Evolutionary conservation across 1,140 invertebrate genomes (phyloP), one percentile per base, ranked within the genome.

Genomic region (Oreohelix idahoensis): DNA sequence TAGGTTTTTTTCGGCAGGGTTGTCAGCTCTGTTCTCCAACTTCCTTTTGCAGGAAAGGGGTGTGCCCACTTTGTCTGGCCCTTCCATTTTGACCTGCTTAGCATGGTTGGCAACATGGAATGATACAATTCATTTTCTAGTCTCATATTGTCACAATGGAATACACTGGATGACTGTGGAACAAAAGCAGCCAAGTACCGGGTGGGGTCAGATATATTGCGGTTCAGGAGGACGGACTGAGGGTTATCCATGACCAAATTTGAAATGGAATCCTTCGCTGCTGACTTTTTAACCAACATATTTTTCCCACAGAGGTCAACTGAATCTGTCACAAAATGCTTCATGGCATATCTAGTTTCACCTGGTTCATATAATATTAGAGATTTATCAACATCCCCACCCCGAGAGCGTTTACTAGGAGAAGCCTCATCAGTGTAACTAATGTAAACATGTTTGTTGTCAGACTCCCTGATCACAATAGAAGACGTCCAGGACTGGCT

Each of bases 381-480:
- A 26, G n/a, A 45, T 42, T 71, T 29, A 36, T 66, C 26, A 35
- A 23, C 53, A 2, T 58, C 53, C 10, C 4, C 2, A 1, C 36
- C 29, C 32, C 75, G 42, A 77, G 26, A 15, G 26, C 23, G 29
- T 38, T 69, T 35, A 35, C 36, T 79, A 45, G 49, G 32, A 42
- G 77, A 35, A 36, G 77, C 17, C 4, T 63, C 58, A 42, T 79
- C 38, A 8, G 1, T n/a, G 51, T 79, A 79, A 35, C 58, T 58
- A n/a, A 84, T 84, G 32, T 84, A 80, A 15, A 87, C 51, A 45
- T 81, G 39, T 23, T 85, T 77, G n/a, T 85, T 83, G 74, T 85
- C 83, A 29, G 58, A 71, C n/a, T 86, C 84, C 36, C 77, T 83
- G 42, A 85, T 79, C 53, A 85, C 83, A 45, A 76, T 29, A 0